These are phyloP conservation scores for Linnaemya tessellans DNA, from an alignment of 2,888 invertebrate species.

Conservation along the genomic window DNA sequence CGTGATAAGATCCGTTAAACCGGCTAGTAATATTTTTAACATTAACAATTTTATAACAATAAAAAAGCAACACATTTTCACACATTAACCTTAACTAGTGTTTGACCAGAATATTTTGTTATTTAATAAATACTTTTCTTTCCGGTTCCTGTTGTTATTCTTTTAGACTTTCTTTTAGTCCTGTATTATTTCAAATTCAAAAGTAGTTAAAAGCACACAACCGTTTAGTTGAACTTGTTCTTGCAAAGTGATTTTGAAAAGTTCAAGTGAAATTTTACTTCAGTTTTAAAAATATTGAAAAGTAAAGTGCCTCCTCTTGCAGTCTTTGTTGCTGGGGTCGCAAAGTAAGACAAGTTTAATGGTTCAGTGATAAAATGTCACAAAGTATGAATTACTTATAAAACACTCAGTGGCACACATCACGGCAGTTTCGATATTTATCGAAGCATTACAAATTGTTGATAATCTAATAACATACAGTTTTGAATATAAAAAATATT, in stretches of 20 bases:
- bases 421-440: constrained; percentile 74
- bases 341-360: constrained; percentile 72
- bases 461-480: constrained; percentile 76
- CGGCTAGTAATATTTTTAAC: constrained; percentile 75
- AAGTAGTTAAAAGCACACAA: constrained; percentile 29
- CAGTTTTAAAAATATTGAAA: constrained; percentile 31
- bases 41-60: constrained; percentile 75
- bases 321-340: constrained; percentile 63
- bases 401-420: neutral
- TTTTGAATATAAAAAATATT: constrained; percentile 47
- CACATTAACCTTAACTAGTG: constrained; percentile 32
- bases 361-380: constrained; percentile 77
- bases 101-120: neutral
- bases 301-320: constrained; percentile 26
- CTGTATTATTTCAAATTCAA: neutral
- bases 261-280: constrained; percentile 62
- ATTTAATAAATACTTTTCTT: neutral
- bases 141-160: constrained; percentile 27
- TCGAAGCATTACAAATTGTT: constrained; percentile 80
- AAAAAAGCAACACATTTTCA: constrained; percentile 75
- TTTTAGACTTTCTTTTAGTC: neutral
- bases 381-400: constrained; percentile 42
- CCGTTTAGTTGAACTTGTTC: constrained; percentile 59
- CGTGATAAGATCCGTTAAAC: constrained; percentile 49
- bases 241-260: constrained; percentile 60